Evolutionary conservation across 2,888 invertebrate genomes (phyloP), one percentile per base, ranked within the genome.

Genomic region (Plusia festucae): DNA sequence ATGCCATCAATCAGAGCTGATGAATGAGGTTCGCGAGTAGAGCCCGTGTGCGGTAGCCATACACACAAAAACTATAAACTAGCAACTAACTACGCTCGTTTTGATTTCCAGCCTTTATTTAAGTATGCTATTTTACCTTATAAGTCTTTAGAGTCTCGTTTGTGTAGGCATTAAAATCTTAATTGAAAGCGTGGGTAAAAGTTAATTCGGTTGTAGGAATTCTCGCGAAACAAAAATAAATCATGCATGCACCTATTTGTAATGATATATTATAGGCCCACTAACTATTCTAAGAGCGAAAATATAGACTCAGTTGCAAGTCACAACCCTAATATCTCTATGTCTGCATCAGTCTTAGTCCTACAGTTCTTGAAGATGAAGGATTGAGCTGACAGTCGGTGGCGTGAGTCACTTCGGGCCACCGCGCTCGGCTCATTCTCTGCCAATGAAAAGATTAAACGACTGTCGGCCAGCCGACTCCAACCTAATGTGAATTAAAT

Each of bases 1-100:
- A 93, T 92, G 94, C 94, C 93, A 94, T 95, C 94, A 93, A 95
- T 95, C 94, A 93, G 88, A 67, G 70, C 88, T 93, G 94, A 95
- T 94, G 93, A 90, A 94, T 92, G 93, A 88, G 91, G 89, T 89
- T 90, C 87, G 91, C 92, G 86, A 86, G 83, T 76, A 67, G 78
- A 72, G 58, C 59, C 62, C 60, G 66, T 60, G 82, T 89, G 91
- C 89, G 91, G 93, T 90, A 91, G 91, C 84, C 65, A 66, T 53
- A 60, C 65, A 68, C 63, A 79, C 81, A 81, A 81, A 78, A 79
- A 75, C 69, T 75, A 70, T 80, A 74, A 71, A 78, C 67, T 46
- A 54, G 46, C 74, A 44, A 63, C 34, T 34, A 34, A 34, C 6
- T 40, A 40, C 40, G 40, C 40, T n/a, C 81, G 69, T 66, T 71